Base-by-base conservation (phyloP, 2,888 invertebrate species). In the Sphecodes monilicornis region DNA sequence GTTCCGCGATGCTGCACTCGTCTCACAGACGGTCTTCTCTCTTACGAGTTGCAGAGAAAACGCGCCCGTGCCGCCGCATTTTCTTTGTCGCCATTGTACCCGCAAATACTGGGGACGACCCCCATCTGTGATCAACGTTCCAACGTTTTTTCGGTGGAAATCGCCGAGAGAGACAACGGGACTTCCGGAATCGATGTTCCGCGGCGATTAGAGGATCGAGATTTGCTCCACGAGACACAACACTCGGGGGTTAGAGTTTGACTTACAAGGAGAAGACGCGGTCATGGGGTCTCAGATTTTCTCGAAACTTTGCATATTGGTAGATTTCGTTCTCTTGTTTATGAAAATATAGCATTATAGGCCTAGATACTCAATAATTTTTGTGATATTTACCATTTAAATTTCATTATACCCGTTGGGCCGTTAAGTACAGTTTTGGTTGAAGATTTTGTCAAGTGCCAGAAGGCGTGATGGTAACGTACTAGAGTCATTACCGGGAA, bases 1-100 rank as follows among this genome's bases (percentile, higher is more conserved):
- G 80, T 77, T 84, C 74, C 78, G 80, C 84, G 84, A 79, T 88
- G 86, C 73, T 76, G 84, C 70, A 46, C 43, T 57, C 6, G n/a
- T n/a, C 18, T 29, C 32, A 32, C 32, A 10, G 18, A 64, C 64
- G 18, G 32, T 18, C 32, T 22, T 18, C 32, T 22, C 32, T 39
- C 22, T 11, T 22, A 29, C 36, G 32, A 18, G 11, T 39, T 36
- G 18, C 36, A 18, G 36, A n/a, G 64, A 66, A 18, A 66, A n/a
- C 50, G 50, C 22, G 50, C 46, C 22, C 46, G 46, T 50, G 18
- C 22, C 36, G 66, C 66, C 32, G 22, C 32, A n/a, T 36, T 22
- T 36, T 36, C 66, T 66, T 66, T 66, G 66, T 66, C 36, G 36
- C 66, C 66, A 66, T 66, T 66, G 66, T 66, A 8, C 22, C 66